These are phyloP conservation scores for Papilio dardanus DNA, from an alignment of 1,140 invertebrate genomes.

Conservation along the genomic window DNA sequence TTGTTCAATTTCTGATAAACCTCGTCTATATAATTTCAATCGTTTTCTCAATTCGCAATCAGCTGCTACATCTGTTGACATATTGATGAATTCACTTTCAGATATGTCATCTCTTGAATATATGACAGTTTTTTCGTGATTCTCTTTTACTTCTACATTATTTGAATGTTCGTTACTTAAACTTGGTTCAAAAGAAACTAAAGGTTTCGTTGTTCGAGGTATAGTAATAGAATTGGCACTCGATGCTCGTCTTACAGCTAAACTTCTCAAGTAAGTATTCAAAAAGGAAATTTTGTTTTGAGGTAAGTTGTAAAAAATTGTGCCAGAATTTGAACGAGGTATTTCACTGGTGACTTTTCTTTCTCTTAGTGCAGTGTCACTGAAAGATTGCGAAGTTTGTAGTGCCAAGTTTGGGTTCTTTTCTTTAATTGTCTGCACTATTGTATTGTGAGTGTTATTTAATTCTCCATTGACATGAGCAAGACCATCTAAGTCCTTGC, in stretches of 20 bases:
- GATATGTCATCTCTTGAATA: slow-evolving; percentile 55
- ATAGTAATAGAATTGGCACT: slow-evolving; percentile 74
- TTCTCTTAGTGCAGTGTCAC: slow-evolving; percentile 52
- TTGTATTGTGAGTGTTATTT: slow-evolving; percentile 40
- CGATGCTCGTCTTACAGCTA: slow-evolving; percentile 66
- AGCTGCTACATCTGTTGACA: slow-evolving; percentile 70
- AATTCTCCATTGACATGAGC: not conserved
- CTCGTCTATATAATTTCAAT: slow-evolving; percentile 78
- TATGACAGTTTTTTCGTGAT: not conserved
- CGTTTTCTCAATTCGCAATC: slow-evolving; percentile 77
- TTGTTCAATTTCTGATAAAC: slow-evolving; percentile 74
- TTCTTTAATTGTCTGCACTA: slow-evolving; percentile 51
- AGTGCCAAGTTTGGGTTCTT: slow-evolving; percentile 50
- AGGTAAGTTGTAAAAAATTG: slow-evolving; percentile 61
- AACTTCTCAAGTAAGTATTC: slow-evolving; percentile 80
- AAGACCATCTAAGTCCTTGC: not conserved
- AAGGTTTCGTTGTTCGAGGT: slow-evolving; percentile 33
- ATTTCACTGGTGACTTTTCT: slow-evolving; percentile 47
- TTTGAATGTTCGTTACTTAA: not conserved
- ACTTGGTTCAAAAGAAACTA: not conserved
- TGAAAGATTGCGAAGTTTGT: slow-evolving; percentile 73
- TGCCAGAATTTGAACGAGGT: slow-evolving; percentile 66
- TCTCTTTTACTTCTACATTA: not conserved
- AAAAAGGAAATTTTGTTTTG: slow-evolving; percentile 79
- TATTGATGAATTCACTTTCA: slow-evolving; percentile 73